A percentile compares a stretch with the other conserved stretches of the same genome.
Conservation (phyloP, 2,888 invertebrate species). For the Oscheius onirici region DNA sequence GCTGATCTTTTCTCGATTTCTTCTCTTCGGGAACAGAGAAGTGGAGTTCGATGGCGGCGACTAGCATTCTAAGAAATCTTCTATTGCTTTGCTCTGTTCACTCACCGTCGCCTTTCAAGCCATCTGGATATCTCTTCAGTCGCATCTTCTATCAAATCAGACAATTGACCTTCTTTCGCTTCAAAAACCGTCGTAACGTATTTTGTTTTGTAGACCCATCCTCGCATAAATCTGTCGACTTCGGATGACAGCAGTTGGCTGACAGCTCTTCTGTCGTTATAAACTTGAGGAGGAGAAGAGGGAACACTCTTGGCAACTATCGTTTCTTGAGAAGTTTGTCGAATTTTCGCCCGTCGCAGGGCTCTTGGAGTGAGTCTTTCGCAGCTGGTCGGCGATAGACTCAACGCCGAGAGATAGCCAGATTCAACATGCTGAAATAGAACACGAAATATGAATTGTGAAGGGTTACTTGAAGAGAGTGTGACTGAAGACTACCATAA, state of each 20-base stretch:
- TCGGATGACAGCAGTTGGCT: conserved; percentile 11
- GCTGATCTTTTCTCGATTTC: conserved; percentile 56
- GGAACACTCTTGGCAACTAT: not conserved
- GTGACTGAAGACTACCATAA: not conserved
- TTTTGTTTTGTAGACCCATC: conserved; percentile 57
- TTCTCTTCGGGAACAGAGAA: conserved; percentile 64
- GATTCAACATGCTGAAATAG: not conserved
- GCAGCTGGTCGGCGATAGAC: conserved; percentile 16
- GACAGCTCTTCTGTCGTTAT: not conserved
- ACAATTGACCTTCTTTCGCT: conserved; percentile 53
- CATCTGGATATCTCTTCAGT: conserved; percentile 59
- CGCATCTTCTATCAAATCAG: conserved; percentile 44
- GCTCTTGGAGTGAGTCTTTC: conserved; percentile 25
- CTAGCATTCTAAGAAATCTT: too few species aligned
- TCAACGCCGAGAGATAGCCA: conserved; percentile 18
- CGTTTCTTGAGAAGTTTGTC: conserved; percentile 29
- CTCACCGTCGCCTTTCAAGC: conserved; percentile 52
- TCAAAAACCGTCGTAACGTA: conserved; percentile 68
- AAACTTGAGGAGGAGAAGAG: not conserved
- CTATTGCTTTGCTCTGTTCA: too few species aligned
- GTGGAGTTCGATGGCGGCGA: conserved; percentile 68
- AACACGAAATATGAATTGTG: too few species aligned
- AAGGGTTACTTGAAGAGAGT: too few species aligned
- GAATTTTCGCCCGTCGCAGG: conserved; percentile 14
- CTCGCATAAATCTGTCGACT: conserved; percentile 43